phyloP scores from a whole-genome alignment of 2,797 vertebrate genomes.

The Danio aesculapii region DNA sequence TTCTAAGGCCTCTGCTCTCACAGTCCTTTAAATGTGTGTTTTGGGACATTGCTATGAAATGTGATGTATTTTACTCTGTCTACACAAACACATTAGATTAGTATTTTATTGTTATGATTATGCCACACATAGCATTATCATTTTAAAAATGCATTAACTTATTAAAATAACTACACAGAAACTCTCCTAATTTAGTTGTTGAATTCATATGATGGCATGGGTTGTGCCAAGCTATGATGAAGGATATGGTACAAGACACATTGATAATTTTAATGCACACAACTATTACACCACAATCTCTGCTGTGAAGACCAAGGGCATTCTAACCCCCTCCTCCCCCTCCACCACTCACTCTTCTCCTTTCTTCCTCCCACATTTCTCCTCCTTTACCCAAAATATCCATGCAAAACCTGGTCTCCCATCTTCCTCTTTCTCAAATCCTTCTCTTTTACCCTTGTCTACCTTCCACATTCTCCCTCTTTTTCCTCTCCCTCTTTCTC shows the following conservation, averaged over 20 bases:
- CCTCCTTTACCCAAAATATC: conserved; percentile 24
- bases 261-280: conserved; percentile 10
- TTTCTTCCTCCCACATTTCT: conserved; percentile 40
- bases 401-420: conserved; percentile 6
- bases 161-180: conserved; percentile 6
- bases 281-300: conserved; percentile 38
- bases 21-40: conserved; percentile 44
- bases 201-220: conserved; percentile 2
- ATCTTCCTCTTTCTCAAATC: conserved; percentile 58
- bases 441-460: conserved; percentile 68
- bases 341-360: conserved; percentile 62
- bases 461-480: conserved; percentile 58
- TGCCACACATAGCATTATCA: conserved; percentile 2
- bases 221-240: conserved; percentile 26
- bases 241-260: conserved; percentile 1
- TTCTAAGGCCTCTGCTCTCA: conserved; percentile 53
- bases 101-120: conserved; percentile 6
- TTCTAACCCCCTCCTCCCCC: conserved; percentile 58
- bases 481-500: conserved; percentile 61
- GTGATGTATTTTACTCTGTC: conserved; percentile 44
- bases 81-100: conserved; percentile 31
- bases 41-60: conserved; percentile 47
- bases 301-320: conserved; percentile 50
- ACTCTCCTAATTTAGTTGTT: conserved; percentile 7
- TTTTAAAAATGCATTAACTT: neutral